These are phyloP conservation scores for Corydoras sp. DNA, from an alignment of 2,113 vertebrate genomes.

Conservation along the genomic window DNA sequence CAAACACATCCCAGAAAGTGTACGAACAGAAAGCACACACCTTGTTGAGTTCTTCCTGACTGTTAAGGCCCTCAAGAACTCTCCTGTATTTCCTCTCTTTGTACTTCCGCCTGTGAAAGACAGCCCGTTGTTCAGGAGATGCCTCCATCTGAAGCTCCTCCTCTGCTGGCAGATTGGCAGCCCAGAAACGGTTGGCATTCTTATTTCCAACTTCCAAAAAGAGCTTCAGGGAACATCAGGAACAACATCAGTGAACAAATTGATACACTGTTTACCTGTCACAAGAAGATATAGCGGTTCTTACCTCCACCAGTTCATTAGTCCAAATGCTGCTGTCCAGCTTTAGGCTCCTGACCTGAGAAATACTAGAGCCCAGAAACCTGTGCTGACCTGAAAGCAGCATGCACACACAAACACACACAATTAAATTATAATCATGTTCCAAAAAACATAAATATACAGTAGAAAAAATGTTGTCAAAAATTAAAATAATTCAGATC, in stretches of 20 bases:
- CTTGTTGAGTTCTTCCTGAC: conserved; percentile 83
- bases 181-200: conserved; percentile 90
- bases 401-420: neutral
- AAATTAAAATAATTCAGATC: too few species aligned
- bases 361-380: conserved; percentile 82
- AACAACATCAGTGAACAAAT: neutral
- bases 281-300: neutral
- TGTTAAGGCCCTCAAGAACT: conserved; percentile 56
- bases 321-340: conserved; percentile 94
- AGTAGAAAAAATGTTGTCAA: too few species aligned
- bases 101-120: conserved; percentile 87
- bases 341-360: conserved; percentile 90
- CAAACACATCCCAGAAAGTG: conserved; percentile 17
- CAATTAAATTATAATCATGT: neutral
- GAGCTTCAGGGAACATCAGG: conserved; percentile 63
- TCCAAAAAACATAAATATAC: too few species aligned
- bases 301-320: conserved; percentile 93
- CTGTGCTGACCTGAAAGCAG: conserved; percentile 81
- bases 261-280: neutral
- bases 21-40: conserved; percentile 48
- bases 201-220: conserved; percentile 90
- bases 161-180: conserved; percentile 77
- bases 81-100: conserved; percentile 82
- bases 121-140: conserved; percentile 73
- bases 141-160: conserved; percentile 74